A percentile compares a stretch with the other conserved stretches of the same genome.
These are phyloP conservation scores for Junonia oenone DNA, from an alignment of 2,888 invertebrate genomes.

Conservation along the genomic window DNA sequence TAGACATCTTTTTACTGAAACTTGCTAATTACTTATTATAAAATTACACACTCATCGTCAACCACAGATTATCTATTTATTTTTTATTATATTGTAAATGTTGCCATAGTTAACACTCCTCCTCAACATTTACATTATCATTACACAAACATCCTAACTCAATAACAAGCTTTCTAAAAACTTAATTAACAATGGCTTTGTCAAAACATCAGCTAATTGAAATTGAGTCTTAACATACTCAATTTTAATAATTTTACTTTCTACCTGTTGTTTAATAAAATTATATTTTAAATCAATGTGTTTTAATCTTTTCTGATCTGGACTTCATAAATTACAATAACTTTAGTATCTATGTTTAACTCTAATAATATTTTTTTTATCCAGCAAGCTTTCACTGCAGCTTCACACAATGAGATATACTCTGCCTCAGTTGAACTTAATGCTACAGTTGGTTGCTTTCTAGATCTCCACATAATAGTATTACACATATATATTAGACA, in stretches of 20 bases:
- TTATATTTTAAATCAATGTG: slow-evolving; percentile 10
- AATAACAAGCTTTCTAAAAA: no score
- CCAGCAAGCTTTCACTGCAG: slow-evolving; percentile 10
- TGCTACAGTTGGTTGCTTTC: slow-evolving; percentile 3
- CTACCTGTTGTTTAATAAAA: slow-evolving; percentile 12
- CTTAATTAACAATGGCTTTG: background rate
- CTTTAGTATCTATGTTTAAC: slow-evolving; percentile 1
- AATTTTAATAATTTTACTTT: background rate
- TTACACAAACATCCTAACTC: no score
- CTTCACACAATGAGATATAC: slow-evolving; percentile 7
- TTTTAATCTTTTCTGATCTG: no score
- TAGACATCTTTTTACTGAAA: no score
- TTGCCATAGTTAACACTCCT: no score
- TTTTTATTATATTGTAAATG: no score
- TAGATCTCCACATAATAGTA: background rate
- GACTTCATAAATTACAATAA: background rate
- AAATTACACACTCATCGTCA: no score
- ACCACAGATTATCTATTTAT: no score
- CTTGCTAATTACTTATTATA: no score
- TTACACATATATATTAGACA: background rate
- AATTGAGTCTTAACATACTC: background rate
- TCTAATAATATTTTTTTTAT: slow-evolving; percentile 9
- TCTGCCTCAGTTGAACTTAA: slow-evolving; percentile 12
- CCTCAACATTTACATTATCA: no score
- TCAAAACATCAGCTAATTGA: background rate